Percentiles rank a stretch among this genome's conserved stretches.
Evolutionary conservation across 2,888 invertebrate species (phyloP).

Genomic region (Machimus atricapillus): DNA sequence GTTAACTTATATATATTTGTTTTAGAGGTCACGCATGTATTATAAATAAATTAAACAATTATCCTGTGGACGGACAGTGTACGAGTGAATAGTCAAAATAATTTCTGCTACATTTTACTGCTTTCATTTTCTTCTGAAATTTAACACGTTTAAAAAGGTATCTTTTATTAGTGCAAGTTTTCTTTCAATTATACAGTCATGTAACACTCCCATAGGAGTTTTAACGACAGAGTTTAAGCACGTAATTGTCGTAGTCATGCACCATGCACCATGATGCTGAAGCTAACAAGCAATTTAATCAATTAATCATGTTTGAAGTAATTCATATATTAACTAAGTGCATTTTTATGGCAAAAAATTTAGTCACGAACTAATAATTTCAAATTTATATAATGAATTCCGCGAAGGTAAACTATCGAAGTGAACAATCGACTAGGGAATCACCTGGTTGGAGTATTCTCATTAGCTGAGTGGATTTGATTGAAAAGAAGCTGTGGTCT

Average conservation of each 20-base stretch:
- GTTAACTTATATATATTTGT: too few species aligned
- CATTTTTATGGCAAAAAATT: not conserved
- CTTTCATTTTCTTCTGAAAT: not conserved
- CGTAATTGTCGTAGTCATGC: not conserved
- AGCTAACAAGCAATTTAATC: not conserved
- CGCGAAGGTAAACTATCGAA: not conserved
- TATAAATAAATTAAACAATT: too few species aligned
- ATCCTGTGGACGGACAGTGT: too few species aligned
- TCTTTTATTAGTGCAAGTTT: not conserved
- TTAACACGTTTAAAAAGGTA: not conserved
- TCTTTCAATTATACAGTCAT: not conserved
- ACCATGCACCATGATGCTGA: not conserved
- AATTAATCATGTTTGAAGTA: not conserved
- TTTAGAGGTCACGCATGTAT: too few species aligned
- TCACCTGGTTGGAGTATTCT: not conserved
- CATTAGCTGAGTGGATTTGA: not conserved
- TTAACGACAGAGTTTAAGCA: not conserved
- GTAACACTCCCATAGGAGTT: not conserved
- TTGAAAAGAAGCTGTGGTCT: not conserved
- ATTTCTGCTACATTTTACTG: not conserved
- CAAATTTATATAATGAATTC: not conserved
- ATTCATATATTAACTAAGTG: not conserved
- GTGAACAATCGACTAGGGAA: not conserved
- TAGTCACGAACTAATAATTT: not conserved
- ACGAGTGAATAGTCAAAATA: too few species aligned